Conservation (phyloP, 35 echinoderm and acorn worm genomes). For the Nesometra sesokonis region DNA sequence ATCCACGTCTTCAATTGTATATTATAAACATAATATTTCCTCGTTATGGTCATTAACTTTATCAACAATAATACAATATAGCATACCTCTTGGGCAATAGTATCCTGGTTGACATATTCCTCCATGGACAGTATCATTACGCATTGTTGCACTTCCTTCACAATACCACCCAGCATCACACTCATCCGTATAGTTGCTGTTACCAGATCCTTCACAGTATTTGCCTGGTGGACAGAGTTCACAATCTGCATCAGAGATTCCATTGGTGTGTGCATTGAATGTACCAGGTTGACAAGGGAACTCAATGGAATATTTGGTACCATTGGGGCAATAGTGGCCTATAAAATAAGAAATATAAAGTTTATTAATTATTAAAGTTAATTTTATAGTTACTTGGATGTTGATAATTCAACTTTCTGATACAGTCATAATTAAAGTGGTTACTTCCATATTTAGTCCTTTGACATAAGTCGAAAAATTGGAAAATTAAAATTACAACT, state of each 20-base stretch:
- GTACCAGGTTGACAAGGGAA: conserved; percentile 86
- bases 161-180: conserved; percentile 97
- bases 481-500: no score
- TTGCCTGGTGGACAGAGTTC: conserved; percentile 67
- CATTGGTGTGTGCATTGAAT: conserved; percentile 55
- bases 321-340: conserved; percentile 90
- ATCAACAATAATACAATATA: no score
- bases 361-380: no score
- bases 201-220: conserved; percentile 85
- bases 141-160: conserved; percentile 50
- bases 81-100: conserved; percentile 64
- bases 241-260: conserved; percentile 52
- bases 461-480: no score
- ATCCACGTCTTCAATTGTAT: no score
- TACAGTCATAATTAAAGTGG: no score
- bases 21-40: no score
- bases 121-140: conserved; percentile 54
- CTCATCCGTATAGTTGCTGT: conserved; percentile 87
- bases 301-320: conserved; percentile 63
- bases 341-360: background rate
- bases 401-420: no score
- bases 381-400: no score
- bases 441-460: no score
- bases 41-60: no score
- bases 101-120: conserved; percentile 64